Base-by-base conservation (phyloP, 2,888 invertebrate species). In the Atethmia centrago region DNA sequence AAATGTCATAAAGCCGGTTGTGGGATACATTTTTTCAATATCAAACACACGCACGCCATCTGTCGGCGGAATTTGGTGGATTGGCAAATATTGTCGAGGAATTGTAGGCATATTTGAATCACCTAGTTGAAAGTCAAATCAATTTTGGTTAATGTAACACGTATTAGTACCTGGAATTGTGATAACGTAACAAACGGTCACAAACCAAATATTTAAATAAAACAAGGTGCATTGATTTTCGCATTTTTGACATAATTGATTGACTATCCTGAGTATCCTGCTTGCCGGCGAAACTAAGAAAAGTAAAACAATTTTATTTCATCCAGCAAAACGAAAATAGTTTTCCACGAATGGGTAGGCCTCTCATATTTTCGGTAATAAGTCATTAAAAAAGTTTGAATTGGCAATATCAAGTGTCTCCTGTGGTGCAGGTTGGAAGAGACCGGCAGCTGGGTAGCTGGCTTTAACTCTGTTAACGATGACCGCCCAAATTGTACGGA, bases 1-100 rank as follows among this genome's bases (percentile, higher is more conserved):
- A 86, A 86, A 86, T 86, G 86, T 82, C 82, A 87, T 86, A 84
- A 82, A 86, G 84, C 88, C 88, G 82, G 86, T 86, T 86, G 85
- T 40, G 65, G 66, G 55, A 80, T 64, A 79, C 16, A 71, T 79
- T 80, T 85, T 83, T 79, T 77, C 45, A 68, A 77, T 77, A 84
- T 71, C 53, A 62, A 80, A 82, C 66, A 79, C 65, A 51, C 53
- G 58, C 66, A 51, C 69, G 73, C 80, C 86, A 83, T 78, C 86
- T 86, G 76, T 78, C 68, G 68, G 62, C 61, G 73, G 71, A 75
- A 87, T 85, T 83, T 58, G n/a, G 68, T 53, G 69, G 42, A 51
- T 70, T 72, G 64, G 66, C 47, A 63, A 76, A 71, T 65, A 67
- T 58, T 71, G 31, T 63, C 9, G 9, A 31, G 42, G 25, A 51